Conservation (phyloP, 2,113 vertebrate genomes). For the Sarotherodon lohbergeri region DNA sequence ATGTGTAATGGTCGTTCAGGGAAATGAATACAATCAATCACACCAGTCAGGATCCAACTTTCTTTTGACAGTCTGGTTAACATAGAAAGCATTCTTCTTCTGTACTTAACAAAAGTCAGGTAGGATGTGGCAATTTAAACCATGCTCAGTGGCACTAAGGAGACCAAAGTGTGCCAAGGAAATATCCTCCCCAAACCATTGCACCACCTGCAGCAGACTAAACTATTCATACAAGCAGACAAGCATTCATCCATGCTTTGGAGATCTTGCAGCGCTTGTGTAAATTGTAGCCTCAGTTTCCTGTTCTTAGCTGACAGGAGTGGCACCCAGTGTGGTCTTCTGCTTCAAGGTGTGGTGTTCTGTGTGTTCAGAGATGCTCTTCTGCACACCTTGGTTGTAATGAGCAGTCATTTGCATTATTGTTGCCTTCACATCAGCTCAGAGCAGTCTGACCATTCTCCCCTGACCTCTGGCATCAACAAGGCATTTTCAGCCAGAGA, state of each 20-base stretch:
- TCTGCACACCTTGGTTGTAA: not conserved
- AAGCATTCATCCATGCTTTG: not conserved
- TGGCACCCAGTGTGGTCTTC: not conserved
- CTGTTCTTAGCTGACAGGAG: not conserved
- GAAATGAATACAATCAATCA: not conserved
- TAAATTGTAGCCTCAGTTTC: not conserved
- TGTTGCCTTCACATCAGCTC: not conserved
- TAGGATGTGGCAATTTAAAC: not conserved
- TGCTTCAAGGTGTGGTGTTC: not conserved
- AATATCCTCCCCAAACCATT: not conserved
- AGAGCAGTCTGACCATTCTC: not conserved
- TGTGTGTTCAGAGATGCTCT: not conserved
- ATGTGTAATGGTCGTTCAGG: not conserved
- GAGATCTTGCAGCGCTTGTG: not conserved
- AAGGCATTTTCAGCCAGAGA: not conserved
- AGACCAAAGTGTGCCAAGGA: not conserved
- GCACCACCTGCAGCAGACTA: not conserved
- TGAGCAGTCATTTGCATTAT: not conserved
- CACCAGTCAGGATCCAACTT: not conserved
- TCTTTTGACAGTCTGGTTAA: not conserved
- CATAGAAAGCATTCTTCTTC: accelerated
- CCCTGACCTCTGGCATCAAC: not conserved
- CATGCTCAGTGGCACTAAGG: not conserved
- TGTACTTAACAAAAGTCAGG: not conserved
- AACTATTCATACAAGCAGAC: not conserved